phyloP scores from a whole-genome alignment of 2,888 invertebrate species.

The Plutella xylostella region DNA sequence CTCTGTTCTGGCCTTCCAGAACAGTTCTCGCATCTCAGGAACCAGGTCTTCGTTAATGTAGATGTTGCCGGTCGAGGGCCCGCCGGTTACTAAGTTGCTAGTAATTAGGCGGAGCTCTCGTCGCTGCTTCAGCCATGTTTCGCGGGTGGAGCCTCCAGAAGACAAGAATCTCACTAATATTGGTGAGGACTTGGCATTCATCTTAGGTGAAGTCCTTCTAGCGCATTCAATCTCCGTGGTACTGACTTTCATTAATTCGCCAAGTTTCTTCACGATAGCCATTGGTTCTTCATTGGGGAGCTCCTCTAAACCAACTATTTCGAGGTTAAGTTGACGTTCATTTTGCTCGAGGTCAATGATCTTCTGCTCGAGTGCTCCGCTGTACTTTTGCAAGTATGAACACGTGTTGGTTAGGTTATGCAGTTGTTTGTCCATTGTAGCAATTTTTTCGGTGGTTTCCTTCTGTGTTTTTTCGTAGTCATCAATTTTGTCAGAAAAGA shows the following conservation, averaged over 20 bases:
- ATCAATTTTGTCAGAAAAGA: neutral
- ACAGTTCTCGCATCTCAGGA: neutral
- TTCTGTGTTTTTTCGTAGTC: neutral
- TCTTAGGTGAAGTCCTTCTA: neutral
- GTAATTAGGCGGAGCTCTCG: neutral
- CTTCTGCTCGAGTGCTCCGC: neutral
- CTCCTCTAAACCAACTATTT: neutral
- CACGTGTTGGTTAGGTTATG: neutral
- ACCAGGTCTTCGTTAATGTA: neutral
- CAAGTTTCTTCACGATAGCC: neutral
- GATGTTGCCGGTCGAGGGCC: neutral
- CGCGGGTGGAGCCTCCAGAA: neutral
- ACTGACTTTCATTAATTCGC: neutral
- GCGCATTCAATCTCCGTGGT: neutral
- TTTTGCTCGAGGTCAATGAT: neutral
- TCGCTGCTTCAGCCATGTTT: neutral
- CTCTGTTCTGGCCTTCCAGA: neutral
- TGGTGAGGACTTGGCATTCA: neutral
- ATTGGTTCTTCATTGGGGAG: neutral
- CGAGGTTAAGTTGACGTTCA: neutral
- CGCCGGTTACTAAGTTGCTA: neutral
- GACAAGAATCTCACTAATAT: neutral
- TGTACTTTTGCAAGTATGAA: neutral
- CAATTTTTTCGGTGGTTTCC: neutral
- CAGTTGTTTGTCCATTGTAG: neutral